Evolutionary conservation across 2,888 invertebrate genomes (phyloP), one percentile per base, ranked within the genome.

Genomic region (Steromphala cineraria): DNA sequence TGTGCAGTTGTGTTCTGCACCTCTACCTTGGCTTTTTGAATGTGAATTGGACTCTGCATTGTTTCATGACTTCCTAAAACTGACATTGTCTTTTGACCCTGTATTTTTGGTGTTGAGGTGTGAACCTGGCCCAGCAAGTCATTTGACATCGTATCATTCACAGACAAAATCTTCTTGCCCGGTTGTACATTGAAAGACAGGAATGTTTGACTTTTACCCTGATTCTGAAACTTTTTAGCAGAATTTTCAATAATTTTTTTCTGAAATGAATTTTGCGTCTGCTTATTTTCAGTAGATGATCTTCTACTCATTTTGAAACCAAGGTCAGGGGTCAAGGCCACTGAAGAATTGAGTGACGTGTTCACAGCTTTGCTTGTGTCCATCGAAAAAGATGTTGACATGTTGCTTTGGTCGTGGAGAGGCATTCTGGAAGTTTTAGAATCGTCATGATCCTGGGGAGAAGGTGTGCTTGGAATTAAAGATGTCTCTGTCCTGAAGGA

Each of bases 401-500:
- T 75, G 75, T 75, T 75, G 8, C 19, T 74, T 17, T 56, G 53
- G n/a, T 53, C 19, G 19, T 53, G 31, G 19, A 36, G 28, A 52
- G 74, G 67, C 8, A 19, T 53, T 19, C 71, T 81, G 17, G 56
- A 55, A 24, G 62, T 19, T 80, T 67, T 84, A 80, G 0, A 82
- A 19, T 62, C 84, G 81, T 13, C 81, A 53, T 74, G 79, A 36
- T 53, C 84, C n/a, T 53, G 79, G n/a, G 79, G 55, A 8, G 75
- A 52, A 8, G 88, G 88, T 10, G 88, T 88, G 53, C 86, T 67
- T 1, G 87, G 87, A 53, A 87, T 86, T 74, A 88, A 88, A 21
- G 88, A 87, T 17, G 86, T 85, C 67, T 88, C 87, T 10, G 86
- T 80, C 74, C 88, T 88, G 82, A 52, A 82, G 36, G n/a, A 77